These are phyloP conservation scores for Girardinichthys multiradiatus DNA, from an alignment of 2,113 vertebrate species.

Conservation along the genomic window DNA sequence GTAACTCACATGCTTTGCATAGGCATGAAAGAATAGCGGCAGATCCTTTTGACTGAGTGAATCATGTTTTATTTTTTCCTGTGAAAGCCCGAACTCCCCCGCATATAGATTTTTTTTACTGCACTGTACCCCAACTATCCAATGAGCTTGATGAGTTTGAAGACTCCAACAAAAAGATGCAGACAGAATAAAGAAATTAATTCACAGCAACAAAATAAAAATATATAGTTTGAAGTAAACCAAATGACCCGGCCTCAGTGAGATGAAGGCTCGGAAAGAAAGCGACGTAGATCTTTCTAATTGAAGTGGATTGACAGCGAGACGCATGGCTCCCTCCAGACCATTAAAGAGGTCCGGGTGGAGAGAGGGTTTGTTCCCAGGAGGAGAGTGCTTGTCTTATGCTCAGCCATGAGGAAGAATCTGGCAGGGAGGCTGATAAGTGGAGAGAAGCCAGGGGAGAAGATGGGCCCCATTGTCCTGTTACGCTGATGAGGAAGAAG, in stretches of 20 bases:
- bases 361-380: constrained; percentile 75
- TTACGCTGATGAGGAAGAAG: constrained; percentile 67
- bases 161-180: neutral
- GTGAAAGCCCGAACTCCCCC: constrained; percentile 43
- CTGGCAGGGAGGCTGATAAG: constrained; percentile 72
- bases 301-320: constrained; percentile 74
- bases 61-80: constrained; percentile 62
- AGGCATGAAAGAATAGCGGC: constrained; percentile 46
- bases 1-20: constrained; percentile 51
- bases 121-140: constrained; percentile 66
- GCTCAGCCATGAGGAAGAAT: constrained; percentile 80
- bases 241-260: constrained; percentile 27
- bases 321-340: constrained; percentile 74
- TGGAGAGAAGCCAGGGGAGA: constrained; percentile 71
- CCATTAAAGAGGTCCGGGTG: constrained; percentile 71
- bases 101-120: constrained; percentile 49
- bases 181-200: constrained; percentile 2
- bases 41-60: constrained; percentile 51
- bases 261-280: constrained; percentile 27
- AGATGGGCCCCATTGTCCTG: constrained; percentile 75
- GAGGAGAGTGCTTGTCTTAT: constrained; percentile 75
- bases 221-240: constrained; percentile 47
- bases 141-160: constrained; percentile 45
- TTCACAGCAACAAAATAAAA: constrained; percentile 10
- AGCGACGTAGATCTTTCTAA: constrained; percentile 71